phyloP scores from a whole-genome alignment of 2,797 vertebrate species.

The Halcyon chelicuti region DNA sequence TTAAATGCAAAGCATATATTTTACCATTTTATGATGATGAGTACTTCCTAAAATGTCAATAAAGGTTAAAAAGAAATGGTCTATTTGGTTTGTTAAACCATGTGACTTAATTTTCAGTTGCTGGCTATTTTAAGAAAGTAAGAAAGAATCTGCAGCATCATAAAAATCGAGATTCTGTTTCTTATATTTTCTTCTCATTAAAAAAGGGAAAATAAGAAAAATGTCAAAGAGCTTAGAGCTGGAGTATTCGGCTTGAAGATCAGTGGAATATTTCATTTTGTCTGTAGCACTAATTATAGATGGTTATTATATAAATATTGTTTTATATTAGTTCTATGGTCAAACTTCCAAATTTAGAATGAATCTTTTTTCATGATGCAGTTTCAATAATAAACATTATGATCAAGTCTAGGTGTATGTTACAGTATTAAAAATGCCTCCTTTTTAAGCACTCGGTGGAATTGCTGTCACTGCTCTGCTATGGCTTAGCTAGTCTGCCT shows the following conservation, averaged over 20 bases:
- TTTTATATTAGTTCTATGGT: background rate
- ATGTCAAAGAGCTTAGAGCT: background rate
- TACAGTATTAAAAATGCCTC: conserved; percentile 49
- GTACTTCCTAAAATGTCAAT: background rate
- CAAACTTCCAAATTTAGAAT: conserved; percentile 45
- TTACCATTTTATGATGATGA: background rate
- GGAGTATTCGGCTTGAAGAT: background rate
- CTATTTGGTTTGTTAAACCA: background rate
- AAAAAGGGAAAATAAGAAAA: background rate
- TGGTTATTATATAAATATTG: conserved; percentile 44
- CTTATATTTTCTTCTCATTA: background rate
- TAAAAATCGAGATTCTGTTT: conserved; percentile 21
- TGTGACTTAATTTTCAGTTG: background rate
- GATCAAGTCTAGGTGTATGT: conserved; percentile 17
- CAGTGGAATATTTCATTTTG: conserved; percentile 13
- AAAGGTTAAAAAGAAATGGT: background rate
- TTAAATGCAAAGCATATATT: background rate
- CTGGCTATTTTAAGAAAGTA: conserved; percentile 5
- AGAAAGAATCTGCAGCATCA: conserved; percentile 7
- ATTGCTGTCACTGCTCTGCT: conserved; percentile 19
- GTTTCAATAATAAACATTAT: conserved; percentile 57
- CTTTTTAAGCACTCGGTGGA: conserved; percentile 5
- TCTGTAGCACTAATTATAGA: conserved; percentile 14
- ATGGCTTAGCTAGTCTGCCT: conserved; percentile 10
- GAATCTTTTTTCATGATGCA: background rate